Base-by-base conservation (phyloP, 2,113 vertebrate genomes). In the Pleuronectes platessa region DNA sequence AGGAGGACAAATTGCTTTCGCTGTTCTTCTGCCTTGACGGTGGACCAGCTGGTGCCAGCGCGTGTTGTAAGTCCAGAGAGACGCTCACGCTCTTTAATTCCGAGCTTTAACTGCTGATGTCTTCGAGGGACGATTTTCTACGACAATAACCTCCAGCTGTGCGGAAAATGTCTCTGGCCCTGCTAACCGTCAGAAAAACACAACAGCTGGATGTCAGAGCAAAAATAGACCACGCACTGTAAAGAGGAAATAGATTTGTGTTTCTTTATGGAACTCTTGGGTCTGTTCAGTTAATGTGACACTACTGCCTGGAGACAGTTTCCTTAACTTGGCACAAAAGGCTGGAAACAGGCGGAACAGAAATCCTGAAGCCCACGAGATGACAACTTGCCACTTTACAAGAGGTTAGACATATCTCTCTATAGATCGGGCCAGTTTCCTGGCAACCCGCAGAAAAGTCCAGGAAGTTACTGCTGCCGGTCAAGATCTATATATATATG, bases 121-220 rank as follows among this genome's bases (percentile, higher is more conserved):
- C 63, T 81, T 24, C 56, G 15, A 67, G 74, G 66, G 37, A 81
- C 53, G n/a, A 70, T 87, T 89, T 89, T 89, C 74, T 83, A 58
- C 80, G 53, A 73, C 68, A 67, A 4, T 79, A 61, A 79, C 71
- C 69, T 78, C 75, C 86, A 89, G 79, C 83, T 88, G 85, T 81
- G 84, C 79, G 20, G 5, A 40, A 69, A n/a, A 24, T 49, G 26
- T 66, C 55, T 51, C 59, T 11, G 26, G 17, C 23, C 23, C 11
- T 27, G 9, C 53, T 55, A 42, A 37, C 58, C 49, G 20, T 64
- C 20, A 51, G 7, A 35, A 24, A 10, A 55, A 24, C 2, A 31
- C 2, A 21, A 62, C 54, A 72, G 55, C 62, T 54, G 47, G 20
- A n/a, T 49, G 15, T 4, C 65, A 51, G n/a, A 20, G 10, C 10